Percentiles rank a stretch among this genome's conserved stretches.
Evolutionary conservation across 1,140 invertebrate genomes (phyloP).

Genomic region (Drosophila kikkawai): DNA sequence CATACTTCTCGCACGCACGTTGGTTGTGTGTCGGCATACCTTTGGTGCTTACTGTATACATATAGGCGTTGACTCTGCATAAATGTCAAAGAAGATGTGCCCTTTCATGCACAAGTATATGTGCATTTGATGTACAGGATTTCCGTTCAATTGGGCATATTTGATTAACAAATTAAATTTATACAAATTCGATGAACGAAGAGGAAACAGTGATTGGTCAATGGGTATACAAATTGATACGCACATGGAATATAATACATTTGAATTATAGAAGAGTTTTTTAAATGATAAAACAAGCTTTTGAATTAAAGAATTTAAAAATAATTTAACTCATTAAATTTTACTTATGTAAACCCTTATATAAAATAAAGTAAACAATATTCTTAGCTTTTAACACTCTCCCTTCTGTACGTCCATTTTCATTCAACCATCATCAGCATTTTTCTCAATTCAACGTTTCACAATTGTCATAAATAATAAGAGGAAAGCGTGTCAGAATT

Average conservation of each 20-base stretch:
- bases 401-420: too few relatives aligned
- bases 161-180: conserved; percentile 36
- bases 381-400: neutral
- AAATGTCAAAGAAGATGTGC: conserved; percentile 45
- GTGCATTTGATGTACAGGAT: conserved; percentile 20
- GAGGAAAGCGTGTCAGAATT: conserved; percentile 27
- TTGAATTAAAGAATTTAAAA: neutral
- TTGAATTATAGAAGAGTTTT: neutral
- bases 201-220: conserved; percentile 6
- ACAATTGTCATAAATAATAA: conserved; percentile 51
- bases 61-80: conserved; percentile 44
- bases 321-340: neutral
- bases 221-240: neutral
- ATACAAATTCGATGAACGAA: neutral
- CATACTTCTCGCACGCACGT: conserved; percentile 12
- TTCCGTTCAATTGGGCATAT: conserved; percentile 44
- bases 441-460: conserved; percentile 29
- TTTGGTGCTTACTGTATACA: conserved; percentile 30
- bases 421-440: conserved; percentile 1
- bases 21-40: conserved; percentile 11
- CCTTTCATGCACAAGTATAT: conserved; percentile 4
- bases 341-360: neutral
- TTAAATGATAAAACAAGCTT: neutral
- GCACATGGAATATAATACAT: neutral
- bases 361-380: neutral